A percentile compares a stretch with the other conserved stretches of the same genome.
These are phyloP conservation scores for Chromis chromis DNA, from an alignment of 2,797 vertebrate species.

Conservation along the genomic window DNA sequence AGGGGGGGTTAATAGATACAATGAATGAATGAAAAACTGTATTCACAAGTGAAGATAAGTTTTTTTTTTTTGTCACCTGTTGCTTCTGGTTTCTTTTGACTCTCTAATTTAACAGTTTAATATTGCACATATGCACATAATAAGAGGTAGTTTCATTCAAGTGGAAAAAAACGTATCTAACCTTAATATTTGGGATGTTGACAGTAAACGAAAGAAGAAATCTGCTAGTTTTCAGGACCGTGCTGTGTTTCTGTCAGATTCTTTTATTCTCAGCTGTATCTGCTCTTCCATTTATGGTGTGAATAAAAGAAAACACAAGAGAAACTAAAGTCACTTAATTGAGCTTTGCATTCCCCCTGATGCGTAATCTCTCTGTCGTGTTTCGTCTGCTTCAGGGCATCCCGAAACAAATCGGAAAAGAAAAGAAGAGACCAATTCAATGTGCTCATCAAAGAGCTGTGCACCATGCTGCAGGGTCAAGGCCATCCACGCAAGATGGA, in stretches of 20 bases:
- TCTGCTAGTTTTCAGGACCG: neutral
- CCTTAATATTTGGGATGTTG: neutral
- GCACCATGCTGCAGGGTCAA: constrained; percentile 90
- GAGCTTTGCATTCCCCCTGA: neutral
- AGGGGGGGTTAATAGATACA: too few relatives aligned
- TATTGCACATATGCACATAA: too few relatives aligned
- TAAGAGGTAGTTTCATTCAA: too few relatives aligned
- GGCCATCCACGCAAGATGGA: constrained; percentile 90
- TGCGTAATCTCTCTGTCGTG: constrained; percentile 31
- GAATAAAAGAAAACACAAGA: neutral
- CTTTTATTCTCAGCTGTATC: neutral
- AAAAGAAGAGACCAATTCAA: constrained; percentile 89
- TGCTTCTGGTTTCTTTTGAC: neutral
- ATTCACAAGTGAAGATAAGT: neutral
- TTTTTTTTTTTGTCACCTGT: neutral
- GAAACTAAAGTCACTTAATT: neutral
- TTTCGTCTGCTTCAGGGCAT: constrained; percentile 80
- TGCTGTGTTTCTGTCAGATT: neutral
- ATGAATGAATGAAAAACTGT: too few relatives aligned
- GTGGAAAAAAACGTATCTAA: neutral
- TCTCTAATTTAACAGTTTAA: neutral
- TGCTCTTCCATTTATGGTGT: neutral
- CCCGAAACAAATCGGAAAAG: constrained; percentile 89
- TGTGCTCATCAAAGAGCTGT: constrained; percentile 90
- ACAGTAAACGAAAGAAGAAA: neutral